A percentile compares a stretch with the other conserved stretches of the same genome.
Conservation (phyloP, 2,113 vertebrate genomes). For the Chauna torquata region DNA sequence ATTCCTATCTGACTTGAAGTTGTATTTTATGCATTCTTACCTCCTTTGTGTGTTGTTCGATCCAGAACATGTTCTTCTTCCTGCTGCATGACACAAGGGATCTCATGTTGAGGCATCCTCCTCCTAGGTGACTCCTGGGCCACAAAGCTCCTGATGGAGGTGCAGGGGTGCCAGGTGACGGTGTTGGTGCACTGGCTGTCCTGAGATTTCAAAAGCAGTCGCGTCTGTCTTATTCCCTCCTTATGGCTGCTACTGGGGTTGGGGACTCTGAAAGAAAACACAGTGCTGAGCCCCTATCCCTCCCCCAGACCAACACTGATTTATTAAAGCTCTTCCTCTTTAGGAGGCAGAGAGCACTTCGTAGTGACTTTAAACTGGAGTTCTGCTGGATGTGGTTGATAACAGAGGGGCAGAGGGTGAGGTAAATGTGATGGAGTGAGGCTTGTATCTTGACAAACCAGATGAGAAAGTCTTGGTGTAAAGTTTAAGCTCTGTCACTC, state of each 20-base stretch:
- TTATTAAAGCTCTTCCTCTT: not conserved
- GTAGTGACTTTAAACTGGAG: not conserved
- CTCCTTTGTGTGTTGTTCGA: not conserved
- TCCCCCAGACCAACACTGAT: not conserved
- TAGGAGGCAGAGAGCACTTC: not conserved
- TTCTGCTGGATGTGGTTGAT: not conserved
- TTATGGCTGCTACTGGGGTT: not conserved
- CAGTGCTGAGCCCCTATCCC: not conserved
- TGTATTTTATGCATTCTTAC: not conserved
- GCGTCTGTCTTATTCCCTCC: not conserved
- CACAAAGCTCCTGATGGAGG: fast-evolving
- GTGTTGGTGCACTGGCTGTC: not conserved
- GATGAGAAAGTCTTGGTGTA: not conserved
- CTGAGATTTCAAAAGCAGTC: not conserved
- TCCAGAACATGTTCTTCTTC: not conserved
- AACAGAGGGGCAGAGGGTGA: not conserved
- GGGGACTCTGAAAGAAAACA: not conserved
- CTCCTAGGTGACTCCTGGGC: not conserved
- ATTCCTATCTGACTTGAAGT: not conserved
- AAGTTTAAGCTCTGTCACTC: not conserved
- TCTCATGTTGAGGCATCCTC: not conserved
- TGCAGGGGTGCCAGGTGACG: not conserved
- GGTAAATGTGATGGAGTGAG: not conserved
- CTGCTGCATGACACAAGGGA: not conserved
- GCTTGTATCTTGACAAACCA: not conserved